A percentile compares a stretch with the other conserved stretches of the same genome.
phyloP scores from a whole-genome alignment of 2,113 vertebrate genomes.

The Ptilorrhoa leucosticta region DNA sequence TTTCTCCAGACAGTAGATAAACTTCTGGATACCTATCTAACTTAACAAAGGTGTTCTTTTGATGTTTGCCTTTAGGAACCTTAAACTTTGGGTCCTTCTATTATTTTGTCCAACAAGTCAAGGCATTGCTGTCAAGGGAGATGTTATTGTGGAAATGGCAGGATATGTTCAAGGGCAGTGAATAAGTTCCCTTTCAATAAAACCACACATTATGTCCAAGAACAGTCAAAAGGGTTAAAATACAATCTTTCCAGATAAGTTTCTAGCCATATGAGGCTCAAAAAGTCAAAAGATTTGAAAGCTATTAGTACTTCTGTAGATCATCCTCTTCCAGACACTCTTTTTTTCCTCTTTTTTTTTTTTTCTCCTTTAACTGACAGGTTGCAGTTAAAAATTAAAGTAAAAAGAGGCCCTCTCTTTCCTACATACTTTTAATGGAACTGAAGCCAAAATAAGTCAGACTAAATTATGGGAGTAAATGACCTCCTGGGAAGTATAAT shows the following conservation, averaged over 20 bases:
- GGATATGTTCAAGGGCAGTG: conserved; percentile 10
- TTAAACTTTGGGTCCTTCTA: conserved; percentile 29
- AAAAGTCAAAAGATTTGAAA: conserved; percentile 77
- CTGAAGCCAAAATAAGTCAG: conserved; percentile 83
- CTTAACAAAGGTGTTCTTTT: conserved; percentile 10
- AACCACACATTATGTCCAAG: conserved; percentile 31
- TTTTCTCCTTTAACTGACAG: conserved; percentile 65
- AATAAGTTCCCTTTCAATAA: conserved; percentile 42
- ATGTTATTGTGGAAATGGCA: background rate
- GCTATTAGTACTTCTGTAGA: conserved; percentile 73
- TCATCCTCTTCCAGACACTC: conserved; percentile 71
- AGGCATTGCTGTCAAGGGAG: conserved; percentile 8
- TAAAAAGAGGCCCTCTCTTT: conserved; percentile 69
- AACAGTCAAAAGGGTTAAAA: conserved; percentile 70
- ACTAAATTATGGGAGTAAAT: conserved; percentile 83
- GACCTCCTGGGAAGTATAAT: conserved; percentile 79
- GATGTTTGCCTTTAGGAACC: conserved; percentile 26
- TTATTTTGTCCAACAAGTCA: conserved; percentile 50
- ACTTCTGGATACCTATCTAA: conserved; percentile 29
- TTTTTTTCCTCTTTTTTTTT: conserved; percentile 25
- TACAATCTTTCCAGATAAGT: conserved; percentile 65
- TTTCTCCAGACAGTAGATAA: conserved; percentile 9
- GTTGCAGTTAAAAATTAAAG: conserved; percentile 79
- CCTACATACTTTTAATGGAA: conserved; percentile 78
- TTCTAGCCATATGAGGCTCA: conserved; percentile 66